These are phyloP conservation scores for Plutella xylostella DNA, from an alignment of 2,888 invertebrate genomes.

Conservation along the genomic window DNA sequence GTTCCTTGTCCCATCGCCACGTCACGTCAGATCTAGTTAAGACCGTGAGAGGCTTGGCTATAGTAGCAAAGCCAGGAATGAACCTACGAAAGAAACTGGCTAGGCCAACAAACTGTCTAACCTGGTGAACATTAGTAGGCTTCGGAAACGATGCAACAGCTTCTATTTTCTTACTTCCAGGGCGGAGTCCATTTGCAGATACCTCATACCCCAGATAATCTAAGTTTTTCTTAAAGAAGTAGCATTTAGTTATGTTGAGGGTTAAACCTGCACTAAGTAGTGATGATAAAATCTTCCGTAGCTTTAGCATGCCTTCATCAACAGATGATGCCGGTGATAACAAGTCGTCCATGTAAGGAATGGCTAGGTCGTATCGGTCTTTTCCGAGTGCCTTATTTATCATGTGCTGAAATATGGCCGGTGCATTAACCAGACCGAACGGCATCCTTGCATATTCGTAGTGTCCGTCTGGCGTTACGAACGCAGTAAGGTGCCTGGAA, in stretches of 20 bases:
- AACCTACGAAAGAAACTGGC: conserved; percentile 20
- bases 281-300: conserved; percentile 12
- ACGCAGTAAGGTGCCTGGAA: conserved; percentile 25
- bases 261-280: conserved; percentile 14
- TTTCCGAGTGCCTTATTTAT: conserved; percentile 16
- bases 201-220: conserved; percentile 6
- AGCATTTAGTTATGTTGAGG: conserved; percentile 11
- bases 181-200: not conserved
- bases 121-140: conserved; percentile 14
- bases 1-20: conserved; percentile 9
- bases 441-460: conserved; percentile 24
- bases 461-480: conserved; percentile 26
- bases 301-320: conserved; percentile 12
- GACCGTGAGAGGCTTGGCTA: not conserved
- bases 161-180: conserved; percentile 3
- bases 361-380: conserved; percentile 8
- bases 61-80: conserved; percentile 3
- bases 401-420: conserved; percentile 24
- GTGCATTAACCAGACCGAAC: conserved; percentile 24
- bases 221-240: not conserved
- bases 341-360: conserved; percentile 26
- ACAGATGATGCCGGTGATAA: conserved; percentile 17
- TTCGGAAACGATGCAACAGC: conserved; percentile 13
- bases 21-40: not conserved
- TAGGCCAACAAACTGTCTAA: conserved; percentile 18